These are phyloP conservation scores for Limonius californicus DNA, from an alignment of 1,140 invertebrate species.

Conservation along the genomic window DNA sequence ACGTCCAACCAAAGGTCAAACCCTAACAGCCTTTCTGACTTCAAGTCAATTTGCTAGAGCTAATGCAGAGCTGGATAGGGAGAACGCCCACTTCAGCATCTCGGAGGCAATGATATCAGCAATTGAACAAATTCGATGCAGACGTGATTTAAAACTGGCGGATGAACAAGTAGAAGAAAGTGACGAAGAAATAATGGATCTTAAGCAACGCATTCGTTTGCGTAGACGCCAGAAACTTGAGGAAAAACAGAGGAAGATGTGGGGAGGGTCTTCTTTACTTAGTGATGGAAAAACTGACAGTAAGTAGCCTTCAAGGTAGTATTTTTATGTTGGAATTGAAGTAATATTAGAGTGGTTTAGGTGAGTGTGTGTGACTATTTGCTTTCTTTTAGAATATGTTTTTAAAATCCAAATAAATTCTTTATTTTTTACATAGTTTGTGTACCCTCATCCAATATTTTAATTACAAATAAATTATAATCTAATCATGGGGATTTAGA, in stretches of 20 bases:
- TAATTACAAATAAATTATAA: no score
- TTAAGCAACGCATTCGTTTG: constrained; percentile 63
- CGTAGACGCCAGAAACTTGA: constrained; percentile 52
- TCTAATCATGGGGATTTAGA: no score
- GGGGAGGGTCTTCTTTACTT: constrained; percentile 44
- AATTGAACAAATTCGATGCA: constrained; percentile 67
- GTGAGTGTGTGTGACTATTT: no score
- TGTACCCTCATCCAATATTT: no score
- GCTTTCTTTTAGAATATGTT: no score
- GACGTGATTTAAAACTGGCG: constrained; percentile 38
- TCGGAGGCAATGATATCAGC: constrained; percentile 81
- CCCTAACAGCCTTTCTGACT: constrained; percentile 68
- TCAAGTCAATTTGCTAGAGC: constrained; percentile 66
- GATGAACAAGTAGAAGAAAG: constrained; percentile 59
- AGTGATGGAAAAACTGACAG: constrained; percentile 56
- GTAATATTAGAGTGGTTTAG: no score
- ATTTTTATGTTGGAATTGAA: no score
- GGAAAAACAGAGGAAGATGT: constrained; percentile 48
- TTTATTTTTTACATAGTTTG: no score
- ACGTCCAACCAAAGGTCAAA: constrained; percentile 67
- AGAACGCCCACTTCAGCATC: constrained; percentile 84
- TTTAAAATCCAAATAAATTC: no score
- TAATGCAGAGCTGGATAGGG: constrained; percentile 75
- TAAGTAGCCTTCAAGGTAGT: no score
- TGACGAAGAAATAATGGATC: constrained; percentile 64